A percentile compares a stretch with the other conserved stretches of the same genome.
These are phyloP conservation scores for Theristus sp. DNA, from an alignment of 2,888 invertebrate species.

Conservation along the genomic window DNA sequence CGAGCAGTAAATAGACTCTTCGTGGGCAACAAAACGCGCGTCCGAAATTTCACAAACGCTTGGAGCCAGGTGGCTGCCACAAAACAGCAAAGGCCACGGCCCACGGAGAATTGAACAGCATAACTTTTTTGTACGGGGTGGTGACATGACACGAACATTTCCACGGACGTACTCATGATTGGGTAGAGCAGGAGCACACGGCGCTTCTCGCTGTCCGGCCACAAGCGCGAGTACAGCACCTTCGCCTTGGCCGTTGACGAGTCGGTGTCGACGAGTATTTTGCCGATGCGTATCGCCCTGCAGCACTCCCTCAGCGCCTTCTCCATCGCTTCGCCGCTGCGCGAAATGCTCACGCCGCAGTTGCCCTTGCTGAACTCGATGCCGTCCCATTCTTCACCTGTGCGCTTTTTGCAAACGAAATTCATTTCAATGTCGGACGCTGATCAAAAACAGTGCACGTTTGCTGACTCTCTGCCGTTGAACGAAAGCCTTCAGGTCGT, in stretches of 20 bases:
- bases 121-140: neutral
- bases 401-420: no score
- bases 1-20: no score
- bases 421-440: neutral
- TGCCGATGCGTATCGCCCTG: slow-evolving; percentile 67
- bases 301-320: slow-evolving; percentile 67
- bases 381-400: slow-evolving; percentile 69
- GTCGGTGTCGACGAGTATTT: slow-evolving; percentile 89
- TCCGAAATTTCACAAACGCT: no score
- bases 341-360: slow-evolving; percentile 91
- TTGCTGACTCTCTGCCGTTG: no score
- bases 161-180: slow-evolving; percentile 69
- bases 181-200: slow-evolving; percentile 90
- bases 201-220: slow-evolving; percentile 73
- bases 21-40: no score
- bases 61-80: no score
- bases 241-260: slow-evolving; percentile 72
- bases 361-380: slow-evolving; percentile 88
- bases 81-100: neutral
- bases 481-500: neutral
- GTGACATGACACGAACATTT: slow-evolving; percentile 2
- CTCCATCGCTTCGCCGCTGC: slow-evolving; percentile 75
- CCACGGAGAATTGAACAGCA: slow-evolving; percentile 4
- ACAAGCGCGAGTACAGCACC: slow-evolving; percentile 88
- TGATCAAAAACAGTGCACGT: neutral